phyloP scores from a whole-genome alignment of 2,797 vertebrate species.

The Lacerta bilineata region DNA sequence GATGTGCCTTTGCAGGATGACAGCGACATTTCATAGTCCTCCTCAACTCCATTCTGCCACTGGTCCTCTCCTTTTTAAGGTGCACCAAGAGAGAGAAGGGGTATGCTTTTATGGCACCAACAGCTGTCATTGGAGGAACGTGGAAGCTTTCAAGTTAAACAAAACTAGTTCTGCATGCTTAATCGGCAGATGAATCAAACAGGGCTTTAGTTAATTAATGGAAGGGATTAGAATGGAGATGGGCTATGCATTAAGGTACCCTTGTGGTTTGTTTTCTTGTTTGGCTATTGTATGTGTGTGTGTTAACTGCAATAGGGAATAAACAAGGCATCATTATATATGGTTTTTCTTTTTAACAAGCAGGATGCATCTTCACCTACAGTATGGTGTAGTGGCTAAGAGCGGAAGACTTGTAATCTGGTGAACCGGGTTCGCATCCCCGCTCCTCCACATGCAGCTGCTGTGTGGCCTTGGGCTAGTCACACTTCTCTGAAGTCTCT shows the following conservation, averaged over 20 bases:
- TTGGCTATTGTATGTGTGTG: neutral
- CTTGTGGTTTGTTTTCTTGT: neutral
- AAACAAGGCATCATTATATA: neutral
- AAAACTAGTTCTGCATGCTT: neutral
- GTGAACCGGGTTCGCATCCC: too few relatives aligned
- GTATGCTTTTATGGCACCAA: neutral
- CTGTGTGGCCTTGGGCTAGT: too few relatives aligned
- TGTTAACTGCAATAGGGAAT: neutral
- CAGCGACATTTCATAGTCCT: conserved; percentile 56
- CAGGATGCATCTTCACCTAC: neutral
- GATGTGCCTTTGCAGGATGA: conserved; percentile 69
- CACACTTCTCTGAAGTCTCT: too few relatives aligned
- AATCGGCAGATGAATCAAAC: neutral
- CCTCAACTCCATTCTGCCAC: conserved; percentile 38
- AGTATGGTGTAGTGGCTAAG: too few relatives aligned
- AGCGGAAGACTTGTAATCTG: too few relatives aligned
- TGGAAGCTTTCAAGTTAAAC: neutral
- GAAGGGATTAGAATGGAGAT: neutral
- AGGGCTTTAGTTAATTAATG: neutral
- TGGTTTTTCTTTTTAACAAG: neutral
- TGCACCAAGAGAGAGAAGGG: neutral
- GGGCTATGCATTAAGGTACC: neutral
- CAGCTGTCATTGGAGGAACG: neutral
- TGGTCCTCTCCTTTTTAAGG: conserved; percentile 40
- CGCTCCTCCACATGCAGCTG: too few relatives aligned